Conservation (phyloP, 2,797 vertebrate species). For the Microcaecilia unicolor region DNA sequence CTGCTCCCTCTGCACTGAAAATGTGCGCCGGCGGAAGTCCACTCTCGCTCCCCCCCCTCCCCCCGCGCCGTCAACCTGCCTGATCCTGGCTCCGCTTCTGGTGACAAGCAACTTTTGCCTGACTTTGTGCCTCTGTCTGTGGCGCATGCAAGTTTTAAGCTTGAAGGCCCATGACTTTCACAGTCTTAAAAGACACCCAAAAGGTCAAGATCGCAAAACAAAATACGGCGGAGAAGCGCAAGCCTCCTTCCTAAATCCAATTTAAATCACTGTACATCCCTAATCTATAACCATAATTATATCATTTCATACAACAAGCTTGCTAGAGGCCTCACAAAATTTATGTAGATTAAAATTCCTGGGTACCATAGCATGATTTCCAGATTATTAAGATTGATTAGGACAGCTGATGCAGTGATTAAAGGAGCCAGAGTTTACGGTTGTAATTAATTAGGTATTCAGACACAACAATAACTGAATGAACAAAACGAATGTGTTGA, state of each 20-base stretch:
- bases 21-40: no score
- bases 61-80: no score
- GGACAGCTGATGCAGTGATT: conserved; percentile 55
- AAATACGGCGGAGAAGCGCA: conserved; percentile 26
- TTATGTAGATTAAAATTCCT: conserved; percentile 61
- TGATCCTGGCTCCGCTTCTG: no score
- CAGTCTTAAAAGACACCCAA: neutral
- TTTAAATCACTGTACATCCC: conserved; percentile 44
- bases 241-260: conserved; percentile 43
- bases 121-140: no score
- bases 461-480: conserved; percentile 55
- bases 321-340: conserved; percentile 46
- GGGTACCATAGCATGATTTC: conserved; percentile 43
- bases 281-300: conserved; percentile 54
- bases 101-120: no score
- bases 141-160: no score
- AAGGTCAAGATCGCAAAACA: conserved; percentile 28
- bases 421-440: conserved; percentile 48
- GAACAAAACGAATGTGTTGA: conserved; percentile 46
- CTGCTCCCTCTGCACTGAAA: no score
- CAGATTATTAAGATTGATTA: conserved; percentile 60
- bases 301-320: conserved; percentile 50
- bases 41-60: no score
- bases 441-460: conserved; percentile 59
- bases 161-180: conserved; percentile 3